Conservation (phyloP, 2,797 vertebrate genomes). For the Enteromius treurensis region DNA sequence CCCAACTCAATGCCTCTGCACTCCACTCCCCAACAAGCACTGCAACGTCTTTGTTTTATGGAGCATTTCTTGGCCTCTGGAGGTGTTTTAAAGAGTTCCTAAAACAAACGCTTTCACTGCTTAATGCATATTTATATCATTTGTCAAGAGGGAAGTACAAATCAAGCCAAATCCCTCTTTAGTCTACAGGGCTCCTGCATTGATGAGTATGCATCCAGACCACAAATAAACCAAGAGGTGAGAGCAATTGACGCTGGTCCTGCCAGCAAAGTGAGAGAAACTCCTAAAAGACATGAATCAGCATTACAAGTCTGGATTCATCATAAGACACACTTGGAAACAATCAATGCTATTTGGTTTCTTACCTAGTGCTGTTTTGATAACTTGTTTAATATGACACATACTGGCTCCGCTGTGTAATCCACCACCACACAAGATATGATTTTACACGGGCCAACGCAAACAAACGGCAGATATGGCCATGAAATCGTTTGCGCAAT, state of each 20-base stretch:
- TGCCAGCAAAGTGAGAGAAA: slow-evolving; percentile 6
- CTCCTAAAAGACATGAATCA: slow-evolving; percentile 50
- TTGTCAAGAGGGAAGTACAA: slow-evolving; percentile 43
- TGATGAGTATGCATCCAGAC: slow-evolving; percentile 44
- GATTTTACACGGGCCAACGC: slow-evolving; percentile 40
- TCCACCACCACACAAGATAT: slow-evolving; percentile 38
- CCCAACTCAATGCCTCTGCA: slow-evolving; percentile 12
- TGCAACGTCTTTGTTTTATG: slow-evolving; percentile 33
- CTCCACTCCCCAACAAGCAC: slow-evolving; percentile 27
- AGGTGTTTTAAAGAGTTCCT: slow-evolving; percentile 36
- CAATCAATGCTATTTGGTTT: slow-evolving; percentile 37
- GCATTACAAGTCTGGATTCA: slow-evolving; percentile 42
- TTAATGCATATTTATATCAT: slow-evolving; percentile 42
- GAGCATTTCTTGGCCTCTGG: slow-evolving; percentile 34
- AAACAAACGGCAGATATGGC: slow-evolving; percentile 48
- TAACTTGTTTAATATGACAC: slow-evolving; percentile 31
- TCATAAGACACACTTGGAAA: slow-evolving; percentile 39
- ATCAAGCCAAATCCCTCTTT: slow-evolving; percentile 29
- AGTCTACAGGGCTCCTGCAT: slow-evolving; percentile 18
- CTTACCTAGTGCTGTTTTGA: slow-evolving; percentile 42
- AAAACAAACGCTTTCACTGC: slow-evolving; percentile 36
- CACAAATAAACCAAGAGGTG: slow-evolving; percentile 42
- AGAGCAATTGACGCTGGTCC: slow-evolving; percentile 17
- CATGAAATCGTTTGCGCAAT: slow-evolving; percentile 28
- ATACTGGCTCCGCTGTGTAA: slow-evolving; percentile 30